These are phyloP conservation scores for Vanessa cardui DNA, from an alignment of 2,888 invertebrate species.

Conservation along the genomic window DNA sequence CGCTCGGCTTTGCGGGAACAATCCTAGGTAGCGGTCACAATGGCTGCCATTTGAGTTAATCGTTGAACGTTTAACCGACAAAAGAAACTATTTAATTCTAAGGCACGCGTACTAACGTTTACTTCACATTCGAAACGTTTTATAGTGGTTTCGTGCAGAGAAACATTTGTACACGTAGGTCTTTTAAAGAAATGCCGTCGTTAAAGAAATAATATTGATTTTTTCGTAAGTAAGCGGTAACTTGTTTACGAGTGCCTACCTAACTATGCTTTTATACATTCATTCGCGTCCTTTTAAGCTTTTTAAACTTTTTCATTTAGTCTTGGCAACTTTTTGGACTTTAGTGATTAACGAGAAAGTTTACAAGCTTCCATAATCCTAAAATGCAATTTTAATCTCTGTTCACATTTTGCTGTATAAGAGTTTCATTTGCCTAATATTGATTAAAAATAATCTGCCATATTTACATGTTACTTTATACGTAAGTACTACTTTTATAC, in stretches of 20 bases:
- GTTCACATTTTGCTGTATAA: slow-evolving; percentile 17
- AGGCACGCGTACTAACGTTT: slow-evolving; percentile 70
- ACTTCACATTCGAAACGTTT: slow-evolving; percentile 58
- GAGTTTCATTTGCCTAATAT: too few species aligned
- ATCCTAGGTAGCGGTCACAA: slow-evolving; percentile 60
- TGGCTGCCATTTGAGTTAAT: slow-evolving; percentile 61
- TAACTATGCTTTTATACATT: background rate
- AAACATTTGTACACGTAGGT: slow-evolving; percentile 49
- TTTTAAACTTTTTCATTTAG: slow-evolving; percentile 17
- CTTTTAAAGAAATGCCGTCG: slow-evolving; percentile 50
- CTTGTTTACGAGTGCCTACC: background rate
- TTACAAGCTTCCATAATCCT: slow-evolving; percentile 20
- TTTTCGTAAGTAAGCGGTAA: slow-evolving; percentile 14
- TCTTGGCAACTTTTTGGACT: slow-evolving; percentile 9
- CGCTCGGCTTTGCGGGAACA: slow-evolving; percentile 49
- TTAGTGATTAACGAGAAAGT: slow-evolving; percentile 26
- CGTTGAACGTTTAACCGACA: slow-evolving; percentile 67
- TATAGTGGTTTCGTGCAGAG: slow-evolving; percentile 51
- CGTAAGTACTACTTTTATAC: too few species aligned
- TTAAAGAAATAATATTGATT: slow-evolving; percentile 27
- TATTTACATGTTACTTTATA: too few species aligned
- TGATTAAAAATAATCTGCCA: too few species aligned
- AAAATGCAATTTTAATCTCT: slow-evolving; percentile 32
- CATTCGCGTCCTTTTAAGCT: background rate
- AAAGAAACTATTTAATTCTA: slow-evolving; percentile 77